These are phyloP conservation scores for Tinamus major DNA, from an alignment of 2,797 vertebrate genomes.

Conservation along the genomic window DNA sequence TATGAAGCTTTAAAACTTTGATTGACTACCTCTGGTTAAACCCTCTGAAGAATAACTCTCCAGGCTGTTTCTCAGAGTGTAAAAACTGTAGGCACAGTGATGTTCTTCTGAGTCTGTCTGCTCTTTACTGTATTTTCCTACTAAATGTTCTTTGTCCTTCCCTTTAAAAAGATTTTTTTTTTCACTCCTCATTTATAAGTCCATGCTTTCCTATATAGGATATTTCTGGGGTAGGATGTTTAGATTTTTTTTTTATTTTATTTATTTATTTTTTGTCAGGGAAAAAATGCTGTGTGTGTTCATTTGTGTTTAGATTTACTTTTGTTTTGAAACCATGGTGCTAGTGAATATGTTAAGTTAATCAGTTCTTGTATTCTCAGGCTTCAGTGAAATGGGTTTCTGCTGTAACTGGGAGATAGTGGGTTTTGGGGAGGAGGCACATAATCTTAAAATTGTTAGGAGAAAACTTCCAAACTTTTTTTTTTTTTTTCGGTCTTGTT, in stretches of 20 bases:
- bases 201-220: neutral
- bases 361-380: neutral
- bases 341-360: slow-evolving; percentile 38
- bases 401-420: neutral
- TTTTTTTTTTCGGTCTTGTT: neutral
- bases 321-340: slow-evolving; percentile 61
- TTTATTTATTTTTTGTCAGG: neutral
- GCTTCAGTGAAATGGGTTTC: neutral
- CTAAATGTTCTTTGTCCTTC: neutral
- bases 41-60: neutral
- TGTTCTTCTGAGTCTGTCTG: neutral
- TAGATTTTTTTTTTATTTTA: too few relatives aligned
- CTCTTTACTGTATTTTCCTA: neutral
- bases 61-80: neutral
- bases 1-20: slow-evolving; percentile 22
- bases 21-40: slow-evolving; percentile 1
- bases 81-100: neutral
- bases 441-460: neutral
- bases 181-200: slow-evolving; percentile 5
- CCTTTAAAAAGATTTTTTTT: neutral
- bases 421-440: neutral
- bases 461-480: neutral
- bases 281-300: neutral
- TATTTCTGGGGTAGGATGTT: neutral
- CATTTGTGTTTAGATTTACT: slow-evolving; percentile 30